Base-by-base conservation (phyloP, 2,113 vertebrate species). In the Edolisoma coerulescens region DNA sequence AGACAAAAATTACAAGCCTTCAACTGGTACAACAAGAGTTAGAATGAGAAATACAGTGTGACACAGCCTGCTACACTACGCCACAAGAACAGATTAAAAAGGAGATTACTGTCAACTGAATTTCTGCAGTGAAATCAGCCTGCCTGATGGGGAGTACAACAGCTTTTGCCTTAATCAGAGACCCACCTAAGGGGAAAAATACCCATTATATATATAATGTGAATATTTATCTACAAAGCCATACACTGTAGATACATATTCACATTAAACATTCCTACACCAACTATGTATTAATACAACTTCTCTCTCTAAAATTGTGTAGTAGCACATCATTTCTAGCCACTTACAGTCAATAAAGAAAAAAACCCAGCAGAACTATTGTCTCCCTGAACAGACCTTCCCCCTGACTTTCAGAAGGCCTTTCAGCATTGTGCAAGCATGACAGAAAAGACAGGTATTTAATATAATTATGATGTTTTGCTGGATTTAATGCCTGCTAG, bases 1-100 rank as follows among this genome's bases (percentile, higher is more conserved):
- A 91, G 69, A 90, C 94, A 94, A 89, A 96, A 96, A 96, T 91
- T 82, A 96, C 90, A 96, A 90, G 87, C 71, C 78, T 96, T 75
- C 88, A 78, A 94, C 95, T 90, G 83, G 91, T 74, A 80, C 56
- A 64, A 69, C 73, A 90, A 92, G 96, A 94, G 91, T 30, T 76
- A 76, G 90, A 91, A 91, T 87, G 67, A 96, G 91, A 95, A 96
- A 88, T 67, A 53, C 76, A 89, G 89, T 35, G 81, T 90, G 90
- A 94, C 93, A 77, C 42, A 85, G 92, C 86, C 90, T 79, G 89
- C 81, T 67, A 75, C 54, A 32, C 69, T 44, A 71, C 68, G 52
- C 64, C 90, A 74, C 64, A 64, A 89, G 64, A 81, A 75, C 10
- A 95, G 94, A 94, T 93, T 85, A 93, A 76, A 92, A 67, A 79